Conservation (phyloP, 2,888 invertebrate species). For the Drosophila anomalipes region DNA sequence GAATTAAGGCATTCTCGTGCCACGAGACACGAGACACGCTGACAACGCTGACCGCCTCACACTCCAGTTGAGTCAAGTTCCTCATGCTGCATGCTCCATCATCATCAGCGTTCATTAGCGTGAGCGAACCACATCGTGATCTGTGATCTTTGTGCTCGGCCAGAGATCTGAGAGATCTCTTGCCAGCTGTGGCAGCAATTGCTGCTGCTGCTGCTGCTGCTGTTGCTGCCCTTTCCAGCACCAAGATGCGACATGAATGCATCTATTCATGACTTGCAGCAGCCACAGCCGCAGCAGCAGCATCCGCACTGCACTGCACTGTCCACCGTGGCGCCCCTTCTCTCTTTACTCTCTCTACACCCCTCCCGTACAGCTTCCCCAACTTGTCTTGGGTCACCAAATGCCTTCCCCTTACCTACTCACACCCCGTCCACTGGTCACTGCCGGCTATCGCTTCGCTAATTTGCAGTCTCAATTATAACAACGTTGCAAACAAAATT, state of each 20-base stretch:
- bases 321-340: slow-evolving; percentile 8
- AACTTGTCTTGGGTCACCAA: slow-evolving; percentile 21
- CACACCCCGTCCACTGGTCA: neutral
- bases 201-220: slow-evolving; percentile 44
- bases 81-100: slow-evolving; percentile 57
- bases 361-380: neutral
- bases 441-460: slow-evolving; percentile 38
- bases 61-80: slow-evolving; percentile 13
- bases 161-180: slow-evolving; percentile 27
- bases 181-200: slow-evolving; percentile 63
- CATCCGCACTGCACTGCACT: slow-evolving; percentile 61
- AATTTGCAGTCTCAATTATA: slow-evolving; percentile 63
- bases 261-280: slow-evolving; percentile 61
- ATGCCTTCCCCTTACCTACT: slow-evolving; percentile 10
- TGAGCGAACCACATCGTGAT: slow-evolving; percentile 78
- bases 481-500: slow-evolving; percentile 39
- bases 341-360: neutral
- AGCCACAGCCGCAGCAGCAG: slow-evolving; percentile 27
- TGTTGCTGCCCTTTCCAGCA: slow-evolving; percentile 18
- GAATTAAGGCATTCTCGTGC: slow-evolving; percentile 10
- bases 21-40: slow-evolving; percentile 30
- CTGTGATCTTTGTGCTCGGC: slow-evolving; percentile 54
- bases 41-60: slow-evolving; percentile 8
- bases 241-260: slow-evolving; percentile 60
- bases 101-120: slow-evolving; percentile 78